Conservation (phyloP, 2,113 vertebrate genomes). For the Nannospalax galili region DNA sequence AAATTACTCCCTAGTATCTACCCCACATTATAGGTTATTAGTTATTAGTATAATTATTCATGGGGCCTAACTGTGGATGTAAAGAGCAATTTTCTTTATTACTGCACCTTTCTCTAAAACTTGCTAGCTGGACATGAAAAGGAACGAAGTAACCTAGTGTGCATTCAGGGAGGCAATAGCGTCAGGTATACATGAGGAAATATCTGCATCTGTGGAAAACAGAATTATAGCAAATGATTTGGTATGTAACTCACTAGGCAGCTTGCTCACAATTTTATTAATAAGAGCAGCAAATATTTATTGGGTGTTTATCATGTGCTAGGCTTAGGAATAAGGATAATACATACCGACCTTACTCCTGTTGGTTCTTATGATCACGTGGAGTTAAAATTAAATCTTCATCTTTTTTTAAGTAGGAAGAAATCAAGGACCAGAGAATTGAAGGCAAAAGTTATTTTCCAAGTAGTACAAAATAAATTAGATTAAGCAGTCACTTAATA, state of each 20-base stretch:
- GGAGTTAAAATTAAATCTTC: background rate
- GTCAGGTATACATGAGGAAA: background rate
- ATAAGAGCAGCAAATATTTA: background rate
- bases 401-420: background rate
- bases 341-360: background rate
- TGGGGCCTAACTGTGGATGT: constrained; percentile 67
- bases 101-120: constrained; percentile 29
- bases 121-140: constrained; percentile 46
- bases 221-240: background rate
- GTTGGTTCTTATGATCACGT: background rate
- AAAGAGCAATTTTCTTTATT: constrained; percentile 76
- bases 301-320: background rate
- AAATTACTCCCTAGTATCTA: constrained; percentile 81
- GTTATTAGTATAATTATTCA: constrained; percentile 79
- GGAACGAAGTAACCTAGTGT: constrained; percentile 46
- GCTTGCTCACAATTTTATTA: background rate
- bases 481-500: background rate
- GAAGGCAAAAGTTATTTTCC: background rate
- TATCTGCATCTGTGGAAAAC: background rate
- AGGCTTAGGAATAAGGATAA: background rate
- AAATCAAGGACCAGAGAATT: background rate
- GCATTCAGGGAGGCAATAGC: background rate
- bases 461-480: background rate
- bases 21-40: constrained; percentile 74
- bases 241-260: fast-evolving